Percentiles rank a stretch among this genome's conserved stretches.
phyloP scores from a whole-genome alignment of 2,888 invertebrate genomes.

The Scaptomyza parva region DNA sequence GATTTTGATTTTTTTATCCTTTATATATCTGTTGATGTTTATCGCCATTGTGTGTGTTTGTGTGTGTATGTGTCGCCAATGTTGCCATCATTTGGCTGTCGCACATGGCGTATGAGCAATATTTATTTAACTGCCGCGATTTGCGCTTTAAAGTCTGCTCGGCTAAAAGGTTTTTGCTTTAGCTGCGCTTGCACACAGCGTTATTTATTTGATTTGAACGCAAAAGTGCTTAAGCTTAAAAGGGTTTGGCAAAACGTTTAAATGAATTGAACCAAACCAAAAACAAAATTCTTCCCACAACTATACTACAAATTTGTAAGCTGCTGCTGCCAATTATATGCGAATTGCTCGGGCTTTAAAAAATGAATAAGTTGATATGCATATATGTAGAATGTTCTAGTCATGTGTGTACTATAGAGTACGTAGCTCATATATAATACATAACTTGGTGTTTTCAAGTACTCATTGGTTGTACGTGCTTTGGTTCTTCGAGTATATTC shows the following conservation, averaged over 20 bases:
- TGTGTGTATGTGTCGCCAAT: conserved; percentile 14
- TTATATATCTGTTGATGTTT: conserved; percentile 63
- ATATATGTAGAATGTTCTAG: not conserved
- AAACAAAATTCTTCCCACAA: not conserved
- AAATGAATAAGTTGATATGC: not conserved
- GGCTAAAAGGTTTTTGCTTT: conserved; percentile 38
- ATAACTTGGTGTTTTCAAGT: conserved; percentile 1
- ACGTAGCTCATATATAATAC: not conserved
- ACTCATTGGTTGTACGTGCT: conserved; percentile 5
- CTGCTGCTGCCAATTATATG: not conserved
- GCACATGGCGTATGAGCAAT: conserved; percentile 63
- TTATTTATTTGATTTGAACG: conserved; percentile 36
- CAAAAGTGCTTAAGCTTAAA: conserved; percentile 34
- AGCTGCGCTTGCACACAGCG: conserved; percentile 10
- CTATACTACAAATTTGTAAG: not conserved
- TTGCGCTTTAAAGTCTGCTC: conserved; percentile 38
- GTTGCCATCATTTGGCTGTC: conserved; percentile 16
- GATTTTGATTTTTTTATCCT: conserved; percentile 21
- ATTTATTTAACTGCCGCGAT: conserved; percentile 58
- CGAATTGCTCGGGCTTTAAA: not conserved
- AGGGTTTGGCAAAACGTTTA: conserved; percentile 18
- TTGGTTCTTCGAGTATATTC: not conserved
- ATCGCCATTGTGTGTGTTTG: conserved; percentile 53
- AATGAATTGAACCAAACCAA: conserved; percentile 25
- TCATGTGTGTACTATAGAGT: not conserved